These are phyloP conservation scores for Nothobranchius furzeri DNA, from an alignment of 2,113 vertebrate species.

Conservation along the genomic window DNA sequence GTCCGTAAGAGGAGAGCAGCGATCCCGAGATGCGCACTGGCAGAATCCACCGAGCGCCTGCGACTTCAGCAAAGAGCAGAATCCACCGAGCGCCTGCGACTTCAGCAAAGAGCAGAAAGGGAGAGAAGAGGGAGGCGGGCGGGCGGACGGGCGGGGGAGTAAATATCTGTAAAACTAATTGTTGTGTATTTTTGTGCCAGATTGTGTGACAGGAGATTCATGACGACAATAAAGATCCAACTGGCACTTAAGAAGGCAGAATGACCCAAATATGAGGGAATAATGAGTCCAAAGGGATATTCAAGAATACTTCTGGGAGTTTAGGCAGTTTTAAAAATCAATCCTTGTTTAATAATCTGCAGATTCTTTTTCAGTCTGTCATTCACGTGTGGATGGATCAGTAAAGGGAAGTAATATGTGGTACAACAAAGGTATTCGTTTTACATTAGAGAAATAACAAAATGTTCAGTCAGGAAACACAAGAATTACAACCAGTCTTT, in stretches of 20 bases:
- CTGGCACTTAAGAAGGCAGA: background rate
- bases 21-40: conserved; percentile 66
- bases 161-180: background rate
- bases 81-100: conserved; percentile 61
- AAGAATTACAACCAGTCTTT: too few species aligned
- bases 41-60: conserved; percentile 58
- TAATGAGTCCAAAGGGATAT: background rate
- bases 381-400: too few species aligned
- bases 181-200: background rate
- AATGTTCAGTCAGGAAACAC: too few species aligned
- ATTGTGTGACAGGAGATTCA: background rate
- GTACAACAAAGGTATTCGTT: too few species aligned
- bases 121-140: background rate
- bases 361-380: too few species aligned
- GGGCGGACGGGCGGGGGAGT: background rate
- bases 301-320: too few species aligned
- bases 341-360: too few species aligned
- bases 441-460: too few species aligned
- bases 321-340: too few species aligned
- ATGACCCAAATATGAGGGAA: background rate
- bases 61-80: conserved; percentile 42
- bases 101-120: conserved; percentile 21
- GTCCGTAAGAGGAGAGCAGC: conserved; percentile 37
- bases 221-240: too few species aligned
- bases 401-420: too few species aligned